Evolutionary conservation across 2,797 vertebrate genomes (phyloP).

Genomic region (Cirrhinus molitorella): DNA sequence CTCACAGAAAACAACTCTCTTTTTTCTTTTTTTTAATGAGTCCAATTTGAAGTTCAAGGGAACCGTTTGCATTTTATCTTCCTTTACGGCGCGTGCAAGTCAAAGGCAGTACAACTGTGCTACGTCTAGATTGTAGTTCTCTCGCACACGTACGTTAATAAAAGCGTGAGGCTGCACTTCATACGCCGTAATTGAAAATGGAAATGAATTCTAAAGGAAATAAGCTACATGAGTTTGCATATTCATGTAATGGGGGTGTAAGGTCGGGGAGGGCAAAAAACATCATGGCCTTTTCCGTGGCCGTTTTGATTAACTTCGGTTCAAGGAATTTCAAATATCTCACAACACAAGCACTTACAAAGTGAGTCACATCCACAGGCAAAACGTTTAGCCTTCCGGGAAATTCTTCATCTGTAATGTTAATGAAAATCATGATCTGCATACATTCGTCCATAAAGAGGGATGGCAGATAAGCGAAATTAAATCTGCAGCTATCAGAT

Average conservation of each 20-base stretch:
- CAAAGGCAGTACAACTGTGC: constrained; percentile 23
- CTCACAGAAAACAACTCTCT: constrained; percentile 6
- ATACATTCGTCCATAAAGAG: constrained; percentile 31
- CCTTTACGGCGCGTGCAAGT: neutral
- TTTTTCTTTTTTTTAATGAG: constrained; percentile 30
- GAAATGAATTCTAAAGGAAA: constrained; percentile 35
- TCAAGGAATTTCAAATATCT: constrained; percentile 41
- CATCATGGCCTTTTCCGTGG: constrained; percentile 14
- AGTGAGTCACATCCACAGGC: constrained; percentile 27
- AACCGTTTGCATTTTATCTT: constrained; percentile 4
- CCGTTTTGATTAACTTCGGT: constrained; percentile 43
- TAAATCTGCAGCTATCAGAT: constrained; percentile 34
- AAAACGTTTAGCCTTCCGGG: constrained; percentile 28
- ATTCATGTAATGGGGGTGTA: constrained; percentile 29
- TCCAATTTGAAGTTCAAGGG: constrained; percentile 31
- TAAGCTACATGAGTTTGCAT: constrained; percentile 48
- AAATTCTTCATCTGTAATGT: constrained; percentile 45
- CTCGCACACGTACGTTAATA: constrained; percentile 31
- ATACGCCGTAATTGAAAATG: constrained; percentile 39
- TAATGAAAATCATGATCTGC: constrained; percentile 52
- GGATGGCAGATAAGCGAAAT: constrained; percentile 37
- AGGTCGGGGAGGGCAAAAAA: constrained; percentile 17
- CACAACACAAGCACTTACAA: constrained; percentile 44
- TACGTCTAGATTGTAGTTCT: constrained; percentile 28
- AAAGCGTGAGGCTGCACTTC: constrained; percentile 28